Evolutionary conservation across 2,888 invertebrate species (phyloP), one percentile per base, ranked within the genome.

Genomic region (Drosophila nr. perissopoda): DNA sequence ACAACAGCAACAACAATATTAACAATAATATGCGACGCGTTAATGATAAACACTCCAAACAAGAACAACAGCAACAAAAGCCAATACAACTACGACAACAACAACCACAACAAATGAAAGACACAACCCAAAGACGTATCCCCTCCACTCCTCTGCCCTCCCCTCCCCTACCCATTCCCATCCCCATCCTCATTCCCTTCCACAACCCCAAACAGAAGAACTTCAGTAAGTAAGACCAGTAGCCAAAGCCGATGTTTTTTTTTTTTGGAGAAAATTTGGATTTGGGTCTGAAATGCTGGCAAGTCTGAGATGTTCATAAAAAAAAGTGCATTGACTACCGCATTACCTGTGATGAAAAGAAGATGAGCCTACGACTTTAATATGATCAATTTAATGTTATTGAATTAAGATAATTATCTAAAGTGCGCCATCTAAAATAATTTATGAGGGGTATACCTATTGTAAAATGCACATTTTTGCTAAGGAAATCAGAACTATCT

Each of bases 201-300:
- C 34, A 21, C 34, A 56, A 38, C 27, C 56, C 38, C 56, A 56
- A 8, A 38, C 42, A 31, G 21, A 31, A 31, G 57, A 51, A 36
- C 70, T 52, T 54, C 66, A 67, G 69, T 75, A 78, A 76, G 88
- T 88, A 84, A 84, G 84, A 84, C 89, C 87, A 88, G 87, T 90
- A 88, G 87, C 89, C 89, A 87, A 88, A 86, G 88, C 69, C 76
- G 78, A 63, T 71, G 77, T 62, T 45, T 45, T 45, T 45, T 21
- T 36, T 38, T 45, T 76, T 73, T 74, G 45, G 63, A 56, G 62
- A 48, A 76, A 75, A 61, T 66, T 68, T 57, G 72, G 71, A 74
- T 79, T 79, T 75, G 54, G 49, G 42, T 54, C 67, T 71, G 61
- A 65, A 76, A 56, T 34, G 67, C 67, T 61, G 76, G 63, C 56